These are phyloP conservation scores for Tinea semifulvella DNA, from an alignment of 2,888 invertebrate genomes.

Conservation along the genomic window DNA sequence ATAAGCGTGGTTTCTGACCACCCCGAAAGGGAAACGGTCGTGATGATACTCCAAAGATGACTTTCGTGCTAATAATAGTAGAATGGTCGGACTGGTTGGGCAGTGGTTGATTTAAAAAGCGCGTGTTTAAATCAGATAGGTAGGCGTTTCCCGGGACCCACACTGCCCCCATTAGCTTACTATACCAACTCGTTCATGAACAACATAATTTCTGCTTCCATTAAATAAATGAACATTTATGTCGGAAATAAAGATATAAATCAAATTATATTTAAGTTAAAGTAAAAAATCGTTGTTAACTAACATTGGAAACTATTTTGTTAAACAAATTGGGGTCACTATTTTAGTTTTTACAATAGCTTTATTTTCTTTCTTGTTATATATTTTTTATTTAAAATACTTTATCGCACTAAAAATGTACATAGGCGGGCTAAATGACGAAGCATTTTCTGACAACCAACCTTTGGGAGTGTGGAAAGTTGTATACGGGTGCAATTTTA, in stretches of 20 bases:
- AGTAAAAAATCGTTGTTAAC: conserved; percentile 28
- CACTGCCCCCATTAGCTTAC: conserved; percentile 12
- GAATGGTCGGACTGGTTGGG: conserved; percentile 18
- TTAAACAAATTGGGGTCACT: no score
- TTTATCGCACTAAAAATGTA: no score
- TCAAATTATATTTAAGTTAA: conserved; percentile 31
- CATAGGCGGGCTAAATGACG: no score
- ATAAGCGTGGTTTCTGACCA: no score
- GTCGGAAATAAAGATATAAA: conserved; percentile 44
- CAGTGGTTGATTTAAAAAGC: conserved; percentile 40
- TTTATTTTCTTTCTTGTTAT: no score
- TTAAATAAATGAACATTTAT: conserved; percentile 33
- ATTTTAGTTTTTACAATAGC: no score
- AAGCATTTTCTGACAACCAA: no score
- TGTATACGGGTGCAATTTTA: no score
- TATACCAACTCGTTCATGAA: conserved; percentile 21
- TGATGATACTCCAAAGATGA: conserved; percentile 24
- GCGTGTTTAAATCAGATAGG: conserved; percentile 44
- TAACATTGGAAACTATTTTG: no score
- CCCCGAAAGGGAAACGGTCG: no score
- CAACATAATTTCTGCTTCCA: conserved; percentile 44
- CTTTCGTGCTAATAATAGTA: conserved; percentile 27
- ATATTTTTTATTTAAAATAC: no score
- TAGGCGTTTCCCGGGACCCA: conserved; percentile 14
- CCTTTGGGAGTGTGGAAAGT: no score